These are phyloP conservation scores for Rattus rattus DNA, from an alignment of 2,113 vertebrate genomes.

Conservation along the genomic window DNA sequence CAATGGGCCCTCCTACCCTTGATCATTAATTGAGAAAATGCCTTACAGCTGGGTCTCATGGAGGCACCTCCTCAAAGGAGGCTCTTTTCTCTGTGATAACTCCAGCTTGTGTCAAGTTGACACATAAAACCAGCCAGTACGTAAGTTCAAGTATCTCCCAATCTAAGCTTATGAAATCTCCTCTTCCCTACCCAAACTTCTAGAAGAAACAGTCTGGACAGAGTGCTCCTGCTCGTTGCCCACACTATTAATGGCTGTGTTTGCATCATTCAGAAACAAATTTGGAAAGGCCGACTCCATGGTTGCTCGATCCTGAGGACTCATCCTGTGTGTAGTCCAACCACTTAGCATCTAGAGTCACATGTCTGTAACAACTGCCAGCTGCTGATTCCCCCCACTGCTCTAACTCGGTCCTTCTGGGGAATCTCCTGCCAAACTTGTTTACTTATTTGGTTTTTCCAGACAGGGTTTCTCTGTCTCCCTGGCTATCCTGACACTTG, in stretches of 20 bases:
- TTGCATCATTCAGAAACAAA: constrained; percentile 14
- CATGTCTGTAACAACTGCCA: not conserved
- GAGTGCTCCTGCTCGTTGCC: not conserved
- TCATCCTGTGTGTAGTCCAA: not conserved
- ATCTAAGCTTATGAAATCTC: not conserved
- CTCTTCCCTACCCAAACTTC: not conserved
- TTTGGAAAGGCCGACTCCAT: not conserved
- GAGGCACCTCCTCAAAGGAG: too few species aligned
- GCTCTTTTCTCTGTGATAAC: too few species aligned
- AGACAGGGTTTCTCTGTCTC: not conserved
- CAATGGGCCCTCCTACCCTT: too few species aligned
- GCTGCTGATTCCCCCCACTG: not conserved
- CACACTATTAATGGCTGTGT: not conserved
- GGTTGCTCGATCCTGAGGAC: not conserved
- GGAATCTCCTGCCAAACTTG: not conserved
- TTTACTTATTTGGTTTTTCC: not conserved
- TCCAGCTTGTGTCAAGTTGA: too few species aligned
- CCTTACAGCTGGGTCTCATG: too few species aligned
- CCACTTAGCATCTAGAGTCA: not conserved
- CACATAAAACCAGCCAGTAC: too few species aligned
- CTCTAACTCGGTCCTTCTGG: not conserved
- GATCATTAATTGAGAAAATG: too few species aligned
- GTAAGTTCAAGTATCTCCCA: not conserved
- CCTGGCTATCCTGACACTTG: not conserved
- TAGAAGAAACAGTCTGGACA: not conserved